Evolutionary conservation across 2,113 vertebrate species (phyloP), one percentile per base, ranked within the genome.

Genomic region (Onychorhynchus coronatus): DNA sequence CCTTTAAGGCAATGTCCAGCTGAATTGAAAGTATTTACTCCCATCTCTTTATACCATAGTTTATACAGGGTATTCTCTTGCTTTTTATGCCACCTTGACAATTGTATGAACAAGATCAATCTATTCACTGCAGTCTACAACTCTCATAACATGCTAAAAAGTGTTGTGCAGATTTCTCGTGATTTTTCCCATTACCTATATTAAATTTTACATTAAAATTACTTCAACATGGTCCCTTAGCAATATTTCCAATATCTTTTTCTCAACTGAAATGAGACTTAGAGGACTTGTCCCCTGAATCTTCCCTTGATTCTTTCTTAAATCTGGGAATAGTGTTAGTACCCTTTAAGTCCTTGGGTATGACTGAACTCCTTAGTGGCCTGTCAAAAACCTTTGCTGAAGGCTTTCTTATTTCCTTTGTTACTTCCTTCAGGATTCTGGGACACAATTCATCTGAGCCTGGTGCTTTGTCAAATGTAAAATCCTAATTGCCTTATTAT

Each of bases 401-500:
- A 94, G 73, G 85, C 85, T 95, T 95, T 96, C 85, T 17, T 83
- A 78, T 93, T 96, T 95, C 87, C 89, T 97, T 89, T 95, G 87
- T 85, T 79, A 95, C 89, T 97, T 96, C 83, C 83, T 82, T 94
- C 88, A 95, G 82, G 85, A 96, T 96, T 96, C 88, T 88, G 80
- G 91, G 83, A 88, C 94, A 94, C 76, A 95, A 95, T 94, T 94
- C 78, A 96, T 94, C 96, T 95, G 66, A 96, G 94, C 42, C 65
- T 91, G 39, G 91, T 96, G 70, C 93, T 95, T 95, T 96, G 89
- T 95, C 91, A 96, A 94, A 96, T 91, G 47, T 92, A 95, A 91
- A 82, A 55, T 96, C 82, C 94, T 97, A 97, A 97, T 96, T 97
- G 94, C 96, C 92, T 96, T 97, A 93, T 97, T 96, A 97, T 96